These are phyloP conservation scores for Paramormyrops kingsleyae DNA, from an alignment of 2,113 vertebrate genomes.

Conservation along the genomic window DNA sequence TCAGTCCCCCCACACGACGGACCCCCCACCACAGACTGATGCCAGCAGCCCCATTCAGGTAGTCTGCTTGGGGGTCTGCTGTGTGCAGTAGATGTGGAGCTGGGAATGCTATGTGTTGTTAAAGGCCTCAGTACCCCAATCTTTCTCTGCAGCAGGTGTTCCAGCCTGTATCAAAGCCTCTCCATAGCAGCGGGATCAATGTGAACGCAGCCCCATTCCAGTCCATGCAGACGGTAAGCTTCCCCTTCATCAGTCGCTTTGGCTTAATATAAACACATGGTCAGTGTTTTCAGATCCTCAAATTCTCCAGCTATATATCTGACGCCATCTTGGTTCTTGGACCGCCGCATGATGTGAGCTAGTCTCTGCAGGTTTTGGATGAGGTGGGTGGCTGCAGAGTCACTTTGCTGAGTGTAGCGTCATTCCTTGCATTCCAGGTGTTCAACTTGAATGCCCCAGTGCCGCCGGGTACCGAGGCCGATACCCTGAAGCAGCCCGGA, in stretches of 20 bases:
- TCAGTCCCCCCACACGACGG: slow-evolving; percentile 70
- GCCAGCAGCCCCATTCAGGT: slow-evolving; percentile 75
- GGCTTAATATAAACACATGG: background rate
- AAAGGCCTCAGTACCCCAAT: slow-evolving; percentile 75
- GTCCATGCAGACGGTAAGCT: slow-evolving; percentile 93
- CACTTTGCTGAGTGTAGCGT: background rate
- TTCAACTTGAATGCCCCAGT: slow-evolving; percentile 95
- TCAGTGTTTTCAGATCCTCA: background rate
- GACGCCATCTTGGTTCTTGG: background rate
- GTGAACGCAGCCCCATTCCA: slow-evolving; percentile 99
- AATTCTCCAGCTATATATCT: background rate
- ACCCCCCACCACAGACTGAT: slow-evolving; percentile 70
- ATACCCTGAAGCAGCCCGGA: slow-evolving; percentile 79
- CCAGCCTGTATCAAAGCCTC: slow-evolving; percentile 84
- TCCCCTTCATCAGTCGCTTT: background rate
- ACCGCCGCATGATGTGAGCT: background rate
- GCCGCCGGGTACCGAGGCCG: slow-evolving; percentile 81
- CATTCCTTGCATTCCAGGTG: slow-evolving; percentile 62
- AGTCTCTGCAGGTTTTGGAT: background rate
- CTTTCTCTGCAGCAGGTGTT: slow-evolving; percentile 77
- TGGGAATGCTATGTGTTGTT: slow-evolving; percentile 66
- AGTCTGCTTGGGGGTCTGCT: slow-evolving; percentile 30
- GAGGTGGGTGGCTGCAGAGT: background rate
- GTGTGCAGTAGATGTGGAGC: slow-evolving; percentile 8
- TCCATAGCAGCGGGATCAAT: slow-evolving; percentile 92